Evolutionary conservation across 2,797 vertebrate genomes (phyloP).

Genomic region (Parauchenoglanis punctatus): DNA sequence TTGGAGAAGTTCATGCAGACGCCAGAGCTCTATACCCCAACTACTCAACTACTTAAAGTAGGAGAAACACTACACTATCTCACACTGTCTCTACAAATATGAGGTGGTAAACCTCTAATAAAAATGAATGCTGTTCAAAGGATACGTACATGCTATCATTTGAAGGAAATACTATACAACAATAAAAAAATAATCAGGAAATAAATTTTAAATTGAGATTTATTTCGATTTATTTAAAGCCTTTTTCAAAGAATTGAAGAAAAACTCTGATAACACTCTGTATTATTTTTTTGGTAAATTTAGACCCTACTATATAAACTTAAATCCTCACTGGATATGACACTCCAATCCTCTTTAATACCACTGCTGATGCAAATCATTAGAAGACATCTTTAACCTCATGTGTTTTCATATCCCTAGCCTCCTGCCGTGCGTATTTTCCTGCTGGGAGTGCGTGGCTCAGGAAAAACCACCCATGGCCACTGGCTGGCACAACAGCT

Average conservation of each 20-base stretch:
- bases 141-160: background rate
- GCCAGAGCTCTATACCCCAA: conserved; percentile 81
- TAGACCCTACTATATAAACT: background rate
- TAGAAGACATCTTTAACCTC: background rate
- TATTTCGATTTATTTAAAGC: background rate
- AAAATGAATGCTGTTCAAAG: background rate
- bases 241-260: background rate
- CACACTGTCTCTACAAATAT: no score
- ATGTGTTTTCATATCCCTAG: conserved; percentile 65
- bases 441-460: conserved; percentile 82
- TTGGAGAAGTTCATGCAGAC: conserved; percentile 82
- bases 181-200: background rate
- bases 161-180: background rate
- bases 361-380: background rate
- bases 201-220: background rate
- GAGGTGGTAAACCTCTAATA: background rate
- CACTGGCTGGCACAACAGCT: conserved; percentile 83
- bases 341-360: background rate
- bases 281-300: background rate
- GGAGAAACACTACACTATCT: background rate
- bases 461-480: conserved; percentile 85
- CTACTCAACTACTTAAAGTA: conserved; percentile 83
- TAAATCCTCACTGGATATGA: background rate
- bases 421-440: conserved; percentile 85
- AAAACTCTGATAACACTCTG: background rate